A percentile compares a stretch with the other conserved stretches of the same genome.
phyloP scores from a whole-genome alignment of 2,888 invertebrate genomes.

The Neocrepidodera transversa region DNA sequence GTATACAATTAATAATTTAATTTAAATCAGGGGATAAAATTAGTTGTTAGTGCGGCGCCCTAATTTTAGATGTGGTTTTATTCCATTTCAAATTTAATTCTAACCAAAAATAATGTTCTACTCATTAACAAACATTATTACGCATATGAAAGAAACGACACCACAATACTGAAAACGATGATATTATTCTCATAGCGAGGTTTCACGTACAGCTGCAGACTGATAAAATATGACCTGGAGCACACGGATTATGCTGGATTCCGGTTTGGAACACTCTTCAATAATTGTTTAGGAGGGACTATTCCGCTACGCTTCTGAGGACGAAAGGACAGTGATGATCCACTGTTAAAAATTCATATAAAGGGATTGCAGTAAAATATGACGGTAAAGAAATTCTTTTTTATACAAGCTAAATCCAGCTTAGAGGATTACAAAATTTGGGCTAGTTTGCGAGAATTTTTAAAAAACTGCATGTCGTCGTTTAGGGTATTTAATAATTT shows the following conservation, averaged over 20 bases:
- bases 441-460: too few relatives aligned
- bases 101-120: background rate
- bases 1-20: too few relatives aligned
- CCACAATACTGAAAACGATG: background rate
- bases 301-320: background rate
- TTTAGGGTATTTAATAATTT: too few relatives aligned
- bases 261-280: background rate
- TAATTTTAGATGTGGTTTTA: too few relatives aligned
- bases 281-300: background rate
- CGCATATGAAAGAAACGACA: background rate
- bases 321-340: background rate
- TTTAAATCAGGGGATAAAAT: too few relatives aligned
- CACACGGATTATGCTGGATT: conserved; percentile 9
- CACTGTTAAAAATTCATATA: conserved; percentile 5
- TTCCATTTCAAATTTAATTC: too few relatives aligned
- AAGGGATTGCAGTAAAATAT: background rate
- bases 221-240: conserved; percentile 8
- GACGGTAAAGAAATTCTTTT: background rate
- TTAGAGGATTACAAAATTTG: background rate
- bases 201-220: conserved; percentile 8
- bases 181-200: conserved; percentile 8
- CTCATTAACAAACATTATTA: conserved; percentile 5
- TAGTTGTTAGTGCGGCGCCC: too few relatives aligned
- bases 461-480: too few relatives aligned
- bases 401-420: background rate